A percentile compares a stretch with the other conserved stretches of the same genome.
These are phyloP conservation scores for Popillia japonica DNA, from an alignment of 1,140 invertebrate genomes.

Conservation along the genomic window DNA sequence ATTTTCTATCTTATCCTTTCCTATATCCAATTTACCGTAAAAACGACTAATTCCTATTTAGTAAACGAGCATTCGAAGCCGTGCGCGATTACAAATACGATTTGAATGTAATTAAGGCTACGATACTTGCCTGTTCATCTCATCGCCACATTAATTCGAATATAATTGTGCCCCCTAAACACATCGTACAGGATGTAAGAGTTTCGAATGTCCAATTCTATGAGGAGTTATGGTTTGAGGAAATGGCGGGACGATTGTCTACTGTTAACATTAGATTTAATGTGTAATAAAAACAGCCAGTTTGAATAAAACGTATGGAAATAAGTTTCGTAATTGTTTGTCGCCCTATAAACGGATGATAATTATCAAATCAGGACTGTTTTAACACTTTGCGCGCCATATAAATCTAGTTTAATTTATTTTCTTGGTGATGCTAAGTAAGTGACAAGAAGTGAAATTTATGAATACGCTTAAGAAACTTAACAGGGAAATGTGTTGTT, in stretches of 20 bases:
- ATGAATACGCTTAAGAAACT: no score
- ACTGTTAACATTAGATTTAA: neutral
- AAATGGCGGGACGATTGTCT: neutral
- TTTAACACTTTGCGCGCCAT: neutral
- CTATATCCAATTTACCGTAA: neutral
- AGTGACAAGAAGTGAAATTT: no score
- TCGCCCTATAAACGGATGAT: neutral
- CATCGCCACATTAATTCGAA: neutral
- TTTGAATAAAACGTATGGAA: neutral
- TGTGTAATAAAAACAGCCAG: neutral
- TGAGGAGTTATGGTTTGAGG: conserved; percentile 4
- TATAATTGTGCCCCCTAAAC: neutral
- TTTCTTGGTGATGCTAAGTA: neutral
- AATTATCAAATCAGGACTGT: neutral
- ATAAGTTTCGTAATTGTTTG: neutral
- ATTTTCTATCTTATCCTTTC: neutral
- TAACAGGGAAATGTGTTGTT: no score
- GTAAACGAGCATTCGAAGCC: neutral
- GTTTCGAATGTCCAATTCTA: neutral
- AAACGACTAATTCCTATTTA: neutral
- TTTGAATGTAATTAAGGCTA: neutral
- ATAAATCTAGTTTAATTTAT: neutral
- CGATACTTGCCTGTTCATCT: neutral
- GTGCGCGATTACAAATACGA: neutral
- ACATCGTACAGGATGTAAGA: neutral